A percentile compares a stretch with the other conserved stretches of the same genome.
Conservation (phyloP, 2,113 vertebrate species). For the Lethenteron camtschaticum region DNA sequence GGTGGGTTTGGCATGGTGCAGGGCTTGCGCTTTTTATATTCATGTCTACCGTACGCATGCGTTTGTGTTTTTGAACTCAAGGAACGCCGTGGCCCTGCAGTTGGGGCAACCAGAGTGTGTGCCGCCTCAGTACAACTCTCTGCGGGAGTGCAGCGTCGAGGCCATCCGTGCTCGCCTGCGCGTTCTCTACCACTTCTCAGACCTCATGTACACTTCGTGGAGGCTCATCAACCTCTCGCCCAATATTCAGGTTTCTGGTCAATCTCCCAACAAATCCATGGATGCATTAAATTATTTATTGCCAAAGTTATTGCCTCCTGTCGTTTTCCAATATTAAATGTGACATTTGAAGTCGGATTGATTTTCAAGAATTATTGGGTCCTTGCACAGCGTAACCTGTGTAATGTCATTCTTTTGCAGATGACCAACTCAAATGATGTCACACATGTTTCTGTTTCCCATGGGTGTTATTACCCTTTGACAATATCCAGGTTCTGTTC, state of each 20-base stretch:
- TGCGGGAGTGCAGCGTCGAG: constrained; percentile 41
- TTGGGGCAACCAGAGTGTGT: constrained; percentile 37
- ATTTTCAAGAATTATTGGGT: background rate
- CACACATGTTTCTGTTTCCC: too few species aligned
- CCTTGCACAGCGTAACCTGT: background rate
- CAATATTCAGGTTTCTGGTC: constrained; percentile 41
- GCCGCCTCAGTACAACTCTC: constrained; percentile 37
- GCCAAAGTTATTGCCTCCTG: background rate
- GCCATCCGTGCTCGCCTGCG: constrained; percentile 37
- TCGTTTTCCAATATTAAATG: background rate
- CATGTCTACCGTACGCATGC: background rate
- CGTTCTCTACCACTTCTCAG: constrained; percentile 49
- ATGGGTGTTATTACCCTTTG: too few species aligned
- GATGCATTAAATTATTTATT: too few species aligned
- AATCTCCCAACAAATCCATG: too few species aligned
- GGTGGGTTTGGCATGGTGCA: background rate
- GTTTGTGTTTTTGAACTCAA: constrained; percentile 11
- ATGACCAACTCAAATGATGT: too few species aligned
- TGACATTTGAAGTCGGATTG: background rate
- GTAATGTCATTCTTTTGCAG: background rate
- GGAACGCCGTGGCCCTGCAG: constrained; percentile 44
- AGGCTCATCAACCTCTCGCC: constrained; percentile 47
- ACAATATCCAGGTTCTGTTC: too few species aligned
- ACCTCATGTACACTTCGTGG: constrained; percentile 59
- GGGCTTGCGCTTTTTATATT: background rate